Percentiles rank a stretch among this genome's conserved stretches.
Evolutionary conservation across 2,888 invertebrate species (phyloP).

Genomic region (Limnephilus lunatus): DNA sequence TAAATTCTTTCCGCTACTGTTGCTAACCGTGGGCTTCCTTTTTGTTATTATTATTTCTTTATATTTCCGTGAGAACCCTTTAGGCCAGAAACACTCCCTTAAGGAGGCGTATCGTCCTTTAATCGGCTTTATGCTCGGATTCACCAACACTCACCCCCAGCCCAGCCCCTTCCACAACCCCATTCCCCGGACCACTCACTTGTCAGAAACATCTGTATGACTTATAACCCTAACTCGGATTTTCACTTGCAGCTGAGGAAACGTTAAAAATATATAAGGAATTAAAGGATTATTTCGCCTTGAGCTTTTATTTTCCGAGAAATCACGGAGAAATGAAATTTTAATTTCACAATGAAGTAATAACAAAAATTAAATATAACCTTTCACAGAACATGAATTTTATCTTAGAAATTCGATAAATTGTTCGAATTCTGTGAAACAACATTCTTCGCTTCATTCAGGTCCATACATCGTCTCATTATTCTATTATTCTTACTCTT

Average conservation of each 20-base stretch:
- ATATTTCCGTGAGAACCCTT: slow-evolving; percentile 32
- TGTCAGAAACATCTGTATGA: slow-evolving; percentile 37
- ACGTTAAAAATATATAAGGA: neutral
- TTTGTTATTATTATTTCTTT: slow-evolving; percentile 26
- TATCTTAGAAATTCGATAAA: neutral
- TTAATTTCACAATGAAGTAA: neutral
- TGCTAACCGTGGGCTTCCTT: neutral
- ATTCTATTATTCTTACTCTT: no score
- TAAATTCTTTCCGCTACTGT: slow-evolving; percentile 12
- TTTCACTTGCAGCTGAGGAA: slow-evolving; percentile 24
- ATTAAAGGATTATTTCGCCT: neutral
- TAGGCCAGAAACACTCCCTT: slow-evolving; percentile 37
- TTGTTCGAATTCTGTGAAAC: no score
- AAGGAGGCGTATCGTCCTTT: slow-evolving; percentile 32
- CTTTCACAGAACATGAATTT: neutral
- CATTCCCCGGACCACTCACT: slow-evolving; percentile 19
- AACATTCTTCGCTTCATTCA: no score
- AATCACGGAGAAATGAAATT: neutral
- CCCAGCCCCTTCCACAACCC: neutral
- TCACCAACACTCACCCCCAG: neutral
- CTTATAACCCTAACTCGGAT: slow-evolving; percentile 2
- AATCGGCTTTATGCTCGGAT: slow-evolving; percentile 18
- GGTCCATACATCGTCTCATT: no score
- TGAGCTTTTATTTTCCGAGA: neutral
- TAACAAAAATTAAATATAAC: neutral